These are phyloP conservation scores for Arothron firmamentum DNA, from an alignment of 2,113 vertebrate species.

Conservation along the genomic window DNA sequence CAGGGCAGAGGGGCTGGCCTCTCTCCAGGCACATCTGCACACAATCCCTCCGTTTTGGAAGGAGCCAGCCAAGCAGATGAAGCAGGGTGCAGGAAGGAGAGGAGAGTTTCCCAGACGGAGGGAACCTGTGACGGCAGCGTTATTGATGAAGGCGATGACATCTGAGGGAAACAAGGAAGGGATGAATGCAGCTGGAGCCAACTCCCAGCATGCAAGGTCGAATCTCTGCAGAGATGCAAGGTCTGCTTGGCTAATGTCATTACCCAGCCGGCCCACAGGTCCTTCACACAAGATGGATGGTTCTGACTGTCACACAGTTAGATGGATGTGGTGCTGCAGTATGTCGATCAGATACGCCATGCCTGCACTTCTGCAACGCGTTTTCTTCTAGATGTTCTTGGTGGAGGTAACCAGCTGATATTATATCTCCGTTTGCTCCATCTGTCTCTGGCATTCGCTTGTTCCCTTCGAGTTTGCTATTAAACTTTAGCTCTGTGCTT, in stretches of 20 bases:
- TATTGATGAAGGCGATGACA: slow-evolving; percentile 34
- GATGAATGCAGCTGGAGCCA: not conserved
- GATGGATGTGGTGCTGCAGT: slow-evolving; percentile 34
- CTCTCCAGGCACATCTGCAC: slow-evolving; percentile 80
- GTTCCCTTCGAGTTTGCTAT: slow-evolving; percentile 14
- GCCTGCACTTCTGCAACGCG: slow-evolving; percentile 8
- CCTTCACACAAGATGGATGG: slow-evolving; percentile 48
- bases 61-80: slow-evolving; percentile 54
- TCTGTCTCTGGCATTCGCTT: slow-evolving; percentile 11
- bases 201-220: slow-evolving; percentile 5
- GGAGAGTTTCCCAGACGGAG: slow-evolving; percentile 47
- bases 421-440: slow-evolving; percentile 2
- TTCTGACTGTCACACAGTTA: slow-evolving; percentile 29
- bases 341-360: not conserved
- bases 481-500: slow-evolving; percentile 31
- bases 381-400: not conserved
- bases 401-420: not conserved
- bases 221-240: slow-evolving; percentile 6
- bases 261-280: slow-evolving; percentile 16
- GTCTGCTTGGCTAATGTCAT: slow-evolving; percentile 31
- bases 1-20: slow-evolving; percentile 74
- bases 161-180: slow-evolving; percentile 18
- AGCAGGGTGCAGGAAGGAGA: slow-evolving; percentile 16
- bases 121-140: slow-evolving; percentile 38
- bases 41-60: slow-evolving; percentile 69